Evolutionary conservation across 1,140 invertebrate species (phyloP).

Genomic region (Nilaparvata lugens): DNA sequence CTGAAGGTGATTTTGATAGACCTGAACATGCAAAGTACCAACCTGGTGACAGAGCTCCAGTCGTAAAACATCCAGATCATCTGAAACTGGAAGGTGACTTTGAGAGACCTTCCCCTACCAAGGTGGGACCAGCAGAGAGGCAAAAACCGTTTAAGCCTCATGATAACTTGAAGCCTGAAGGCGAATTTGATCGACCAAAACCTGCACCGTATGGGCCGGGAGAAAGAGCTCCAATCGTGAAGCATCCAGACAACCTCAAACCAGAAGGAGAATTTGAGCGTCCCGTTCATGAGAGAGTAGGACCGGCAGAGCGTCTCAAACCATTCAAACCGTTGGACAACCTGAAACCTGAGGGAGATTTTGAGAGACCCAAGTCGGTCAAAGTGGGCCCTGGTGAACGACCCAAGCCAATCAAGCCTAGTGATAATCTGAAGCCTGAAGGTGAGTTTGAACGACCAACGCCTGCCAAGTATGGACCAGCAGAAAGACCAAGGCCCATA

Average conservation of each 20-base stretch:
- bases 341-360: constrained; percentile 43
- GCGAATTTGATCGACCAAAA: constrained; percentile 33
- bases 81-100: too few species aligned
- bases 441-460: too few species aligned
- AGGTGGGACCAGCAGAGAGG: too few species aligned
- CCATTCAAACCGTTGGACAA: constrained; percentile 39
- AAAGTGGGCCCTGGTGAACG: constrained; percentile 42
- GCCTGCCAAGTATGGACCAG: too few species aligned
- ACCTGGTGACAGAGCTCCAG: constrained; percentile 34
- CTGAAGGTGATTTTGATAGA: too few species aligned
- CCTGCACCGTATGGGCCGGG: constrained; percentile 26
- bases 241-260: constrained; percentile 37
- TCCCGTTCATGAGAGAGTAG: constrained; percentile 22
- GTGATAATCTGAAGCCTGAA: constrained; percentile 48
- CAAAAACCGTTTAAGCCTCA: too few species aligned
- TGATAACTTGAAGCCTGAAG: too few species aligned
- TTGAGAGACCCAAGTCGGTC: constrained; percentile 18
- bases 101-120: too few species aligned
- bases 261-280: too few species aligned
- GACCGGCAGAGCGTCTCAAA: constrained; percentile 34
- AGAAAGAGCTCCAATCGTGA: constrained; percentile 34
- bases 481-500: too few species aligned
- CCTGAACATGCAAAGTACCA: constrained; percentile 22
- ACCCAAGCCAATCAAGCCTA: constrained; percentile 33
- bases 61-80: too few species aligned